These are phyloP conservation scores for Aleiodes leptofemur DNA, from an alignment of 2,888 invertebrate species.

Conservation along the genomic window DNA sequence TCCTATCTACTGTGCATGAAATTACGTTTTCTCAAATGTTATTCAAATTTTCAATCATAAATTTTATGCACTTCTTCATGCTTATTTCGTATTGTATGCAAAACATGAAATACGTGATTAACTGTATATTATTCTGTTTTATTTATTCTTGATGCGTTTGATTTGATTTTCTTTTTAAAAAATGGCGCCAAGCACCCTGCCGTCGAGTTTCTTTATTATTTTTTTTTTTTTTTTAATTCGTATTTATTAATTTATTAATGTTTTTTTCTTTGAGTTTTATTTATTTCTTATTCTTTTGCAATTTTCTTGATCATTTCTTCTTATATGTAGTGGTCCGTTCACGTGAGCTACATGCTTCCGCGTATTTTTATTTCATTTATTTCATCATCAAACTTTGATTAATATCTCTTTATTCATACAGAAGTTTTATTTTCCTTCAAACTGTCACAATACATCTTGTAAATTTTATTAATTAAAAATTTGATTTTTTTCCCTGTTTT, in stretches of 20 bases:
- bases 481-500: background rate
- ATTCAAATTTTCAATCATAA: conserved; percentile 14
- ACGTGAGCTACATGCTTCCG: conserved; percentile 10
- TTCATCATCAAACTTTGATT: conserved; percentile 11
- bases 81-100: conserved; percentile 6
- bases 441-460: background rate
- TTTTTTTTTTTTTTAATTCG: conserved; percentile 20
- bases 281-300: background rate
- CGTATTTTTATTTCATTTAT: conserved; percentile 2
- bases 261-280: background rate
- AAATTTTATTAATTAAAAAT: background rate
- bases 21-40: conserved; percentile 47
- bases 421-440: conserved; percentile 13
- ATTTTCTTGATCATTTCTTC: conserved; percentile 11
- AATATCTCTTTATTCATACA: conserved; percentile 24
- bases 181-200: conserved; percentile 8
- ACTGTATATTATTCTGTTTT: conserved; percentile 1
- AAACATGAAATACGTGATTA: conserved; percentile 20
- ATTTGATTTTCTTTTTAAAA: conserved; percentile 23
- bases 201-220: conserved; percentile 10
- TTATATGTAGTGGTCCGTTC: conserved; percentile 49
- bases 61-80: background rate
- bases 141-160: conserved; percentile 20
- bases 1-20: conserved; percentile 54
- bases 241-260: conserved; percentile 47